Conservation (phyloP, 2,888 invertebrate genomes). For the Epinotia demarniana region DNA sequence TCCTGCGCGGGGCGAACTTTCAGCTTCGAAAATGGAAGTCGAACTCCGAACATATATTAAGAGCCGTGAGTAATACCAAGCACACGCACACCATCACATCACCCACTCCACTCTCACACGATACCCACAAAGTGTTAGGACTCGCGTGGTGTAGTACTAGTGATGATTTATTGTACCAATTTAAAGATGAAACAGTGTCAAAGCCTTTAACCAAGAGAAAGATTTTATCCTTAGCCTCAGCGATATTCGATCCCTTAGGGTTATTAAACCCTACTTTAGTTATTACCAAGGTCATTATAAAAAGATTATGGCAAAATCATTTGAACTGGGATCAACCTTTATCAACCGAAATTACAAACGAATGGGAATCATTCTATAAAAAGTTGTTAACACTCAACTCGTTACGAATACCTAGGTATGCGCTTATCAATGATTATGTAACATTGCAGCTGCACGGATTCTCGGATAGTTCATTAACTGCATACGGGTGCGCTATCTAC, state of each 20-base stretch:
- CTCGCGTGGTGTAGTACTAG: constrained; percentile 27
- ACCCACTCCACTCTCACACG: constrained; percentile 6
- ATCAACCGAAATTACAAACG: constrained; percentile 1
- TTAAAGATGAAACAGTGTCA: neutral
- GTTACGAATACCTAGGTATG: constrained; percentile 27
- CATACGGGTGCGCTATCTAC: constrained; percentile 17
- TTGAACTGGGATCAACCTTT: constrained; percentile 41
- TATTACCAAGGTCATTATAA: constrained; percentile 24
- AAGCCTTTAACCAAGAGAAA: constrained; percentile 35
- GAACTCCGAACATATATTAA: constrained; percentile 2
- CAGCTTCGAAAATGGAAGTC: constrained; percentile 17
- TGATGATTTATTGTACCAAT: constrained; percentile 25
- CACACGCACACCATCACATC: neutral
- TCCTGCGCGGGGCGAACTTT: neutral
- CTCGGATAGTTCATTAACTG: constrained; percentile 22
- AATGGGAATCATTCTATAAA: constrained; percentile 35
- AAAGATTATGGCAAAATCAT: neutral
- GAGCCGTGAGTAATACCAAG: neutral
- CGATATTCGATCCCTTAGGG: constrained; percentile 42
- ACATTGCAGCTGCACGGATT: constrained; percentile 14
- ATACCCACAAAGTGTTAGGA: constrained; percentile 42
- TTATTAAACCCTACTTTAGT: constrained; percentile 37
- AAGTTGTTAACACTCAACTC: constrained; percentile 13
- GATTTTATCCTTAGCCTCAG: constrained; percentile 40
- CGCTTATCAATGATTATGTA: constrained; percentile 12